These are phyloP conservation scores for Orthosia incerta DNA, from an alignment of 2,888 invertebrate species.

Conservation along the genomic window DNA sequence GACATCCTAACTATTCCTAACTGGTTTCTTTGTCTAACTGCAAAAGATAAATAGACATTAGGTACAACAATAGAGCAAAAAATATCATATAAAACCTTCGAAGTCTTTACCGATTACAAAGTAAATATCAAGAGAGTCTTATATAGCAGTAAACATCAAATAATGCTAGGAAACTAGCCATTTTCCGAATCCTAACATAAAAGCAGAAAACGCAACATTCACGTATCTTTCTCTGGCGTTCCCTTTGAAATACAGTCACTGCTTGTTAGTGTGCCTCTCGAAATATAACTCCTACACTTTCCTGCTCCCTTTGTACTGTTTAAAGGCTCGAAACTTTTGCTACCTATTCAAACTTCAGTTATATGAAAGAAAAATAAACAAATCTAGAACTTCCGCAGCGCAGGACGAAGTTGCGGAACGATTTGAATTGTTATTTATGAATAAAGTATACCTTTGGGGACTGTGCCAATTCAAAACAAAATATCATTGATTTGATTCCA, in stretches of 20 bases:
- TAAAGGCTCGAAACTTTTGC: conserved; percentile 59
- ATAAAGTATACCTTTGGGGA: conserved; percentile 28
- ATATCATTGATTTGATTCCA: conserved; percentile 12
- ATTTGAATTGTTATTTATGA: conserved; percentile 49
- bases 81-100: conserved; percentile 14
- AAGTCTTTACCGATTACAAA: conserved; percentile 11
- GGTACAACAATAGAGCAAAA: background rate
- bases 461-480: conserved; percentile 1
- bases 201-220: conserved; percentile 42
- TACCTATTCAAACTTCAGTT: conserved; percentile 45
- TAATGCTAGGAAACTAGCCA: conserved; percentile 33
- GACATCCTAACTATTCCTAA: background rate
- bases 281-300: conserved; percentile 67
- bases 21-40: conserved; percentile 4
- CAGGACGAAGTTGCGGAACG: conserved; percentile 38
- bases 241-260: conserved; percentile 67
- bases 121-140: conserved; percentile 15
- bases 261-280: conserved; percentile 67
- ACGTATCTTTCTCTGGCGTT: conserved; percentile 47
- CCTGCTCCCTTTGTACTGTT: conserved; percentile 64
- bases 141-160: conserved; percentile 25
- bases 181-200: conserved; percentile 43
- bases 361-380: conserved; percentile 58
- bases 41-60: conserved; percentile 11
- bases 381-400: conserved; percentile 47